A percentile compares a stretch with the other conserved stretches of the same genome.
These are phyloP conservation scores for Catharus bicknelli DNA, from an alignment of 2,113 vertebrate species.

Conservation along the genomic window DNA sequence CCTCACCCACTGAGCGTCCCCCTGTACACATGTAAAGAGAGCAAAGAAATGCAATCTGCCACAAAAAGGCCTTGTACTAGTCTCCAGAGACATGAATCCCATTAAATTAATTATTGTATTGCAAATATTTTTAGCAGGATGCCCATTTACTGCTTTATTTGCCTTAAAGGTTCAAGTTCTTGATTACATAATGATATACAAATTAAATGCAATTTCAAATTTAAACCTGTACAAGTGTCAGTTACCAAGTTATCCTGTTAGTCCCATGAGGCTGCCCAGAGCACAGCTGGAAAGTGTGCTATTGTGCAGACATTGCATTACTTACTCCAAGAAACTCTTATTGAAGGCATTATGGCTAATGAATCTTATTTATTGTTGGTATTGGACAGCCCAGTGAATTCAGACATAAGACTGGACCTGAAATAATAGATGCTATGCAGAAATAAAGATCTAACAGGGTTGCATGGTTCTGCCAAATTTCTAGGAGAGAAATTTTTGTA, in stretches of 20 bases:
- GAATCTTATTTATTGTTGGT: slow-evolving; percentile 26
- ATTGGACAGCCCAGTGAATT: background rate
- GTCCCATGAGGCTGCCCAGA: slow-evolving; percentile 74
- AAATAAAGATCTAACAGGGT: background rate
- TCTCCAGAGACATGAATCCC: slow-evolving; percentile 52
- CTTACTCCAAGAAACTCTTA: slow-evolving; percentile 58
- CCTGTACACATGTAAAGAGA: background rate
- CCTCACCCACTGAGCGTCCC: background rate
- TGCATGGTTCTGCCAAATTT: background rate
- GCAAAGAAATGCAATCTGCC: background rate
- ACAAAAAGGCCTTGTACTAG: slow-evolving; percentile 43
- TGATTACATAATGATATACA: slow-evolving; percentile 76
- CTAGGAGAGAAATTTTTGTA: background rate
- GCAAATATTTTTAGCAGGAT: slow-evolving; percentile 74
- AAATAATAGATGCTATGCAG: background rate
- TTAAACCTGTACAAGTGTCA: slow-evolving; percentile 73
- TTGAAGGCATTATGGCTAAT: slow-evolving; percentile 66
- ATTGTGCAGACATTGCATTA: slow-evolving; percentile 49
- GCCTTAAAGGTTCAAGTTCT: slow-evolving; percentile 75
- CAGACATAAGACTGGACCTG: background rate
- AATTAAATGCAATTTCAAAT: slow-evolving; percentile 80
- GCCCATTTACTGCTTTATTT: slow-evolving; percentile 67
- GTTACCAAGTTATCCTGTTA: slow-evolving; percentile 51
- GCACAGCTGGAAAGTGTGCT: slow-evolving; percentile 54
- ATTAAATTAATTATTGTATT: slow-evolving; percentile 71